Evolutionary conservation across 37 sponge, comb jelly and placozoan species (phyloP).

Genomic region (Hexactinellida sp.): DNA sequence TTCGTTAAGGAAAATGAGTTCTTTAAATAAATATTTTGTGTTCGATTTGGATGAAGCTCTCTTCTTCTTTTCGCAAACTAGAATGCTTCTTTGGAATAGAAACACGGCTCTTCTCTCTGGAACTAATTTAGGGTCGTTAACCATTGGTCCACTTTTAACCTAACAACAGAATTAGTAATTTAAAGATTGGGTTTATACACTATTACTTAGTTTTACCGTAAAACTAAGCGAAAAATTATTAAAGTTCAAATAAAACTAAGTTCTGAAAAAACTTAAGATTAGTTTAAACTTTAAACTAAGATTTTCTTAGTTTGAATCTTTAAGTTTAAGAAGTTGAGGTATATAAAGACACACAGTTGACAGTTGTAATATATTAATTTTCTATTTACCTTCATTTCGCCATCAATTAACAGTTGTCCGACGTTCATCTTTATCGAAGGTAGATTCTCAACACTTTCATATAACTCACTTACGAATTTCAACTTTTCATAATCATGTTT

Average conservation of each 20-base stretch:
- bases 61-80: conserved; percentile 3
- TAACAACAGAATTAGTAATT: background rate
- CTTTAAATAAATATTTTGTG: background rate
- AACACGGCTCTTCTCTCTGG: background rate
- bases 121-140: background rate
- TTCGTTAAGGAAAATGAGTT: background rate
- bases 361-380: too few species aligned
- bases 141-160: background rate
- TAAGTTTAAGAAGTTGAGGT: too few species aligned
- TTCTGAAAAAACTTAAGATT: too few species aligned
- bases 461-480: conserved; percentile 39
- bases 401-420: conserved; percentile 32
- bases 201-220: too few species aligned
- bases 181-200: too few species aligned
- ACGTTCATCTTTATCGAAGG: background rate
- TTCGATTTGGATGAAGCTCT: background rate
- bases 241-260: too few species aligned
- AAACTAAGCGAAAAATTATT: too few species aligned
- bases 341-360: too few species aligned
- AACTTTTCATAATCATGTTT: conserved; percentile 55
- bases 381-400: conserved; percentile 58
- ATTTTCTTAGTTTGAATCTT: too few species aligned
- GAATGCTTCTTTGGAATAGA: background rate
- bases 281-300: too few species aligned
- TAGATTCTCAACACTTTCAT: conserved; percentile 7